Conservation (phyloP, 35 echinoderm and acorn worm species). For the Apostichopus californicus region DNA sequence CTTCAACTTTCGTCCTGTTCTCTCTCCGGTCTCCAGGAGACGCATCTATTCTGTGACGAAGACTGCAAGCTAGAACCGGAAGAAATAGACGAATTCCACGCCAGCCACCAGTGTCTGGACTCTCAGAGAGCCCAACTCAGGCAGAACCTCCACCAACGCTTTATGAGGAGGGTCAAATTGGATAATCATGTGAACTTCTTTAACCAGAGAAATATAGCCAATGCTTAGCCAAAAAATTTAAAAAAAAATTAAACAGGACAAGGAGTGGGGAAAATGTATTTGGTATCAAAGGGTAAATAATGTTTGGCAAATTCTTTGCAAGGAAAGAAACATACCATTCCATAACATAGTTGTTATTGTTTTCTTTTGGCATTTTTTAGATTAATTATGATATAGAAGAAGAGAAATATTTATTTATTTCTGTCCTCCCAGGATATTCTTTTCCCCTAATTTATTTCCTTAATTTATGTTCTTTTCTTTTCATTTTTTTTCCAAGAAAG, state of each 20-base stretch:
- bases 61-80: slow-evolving; percentile 56
- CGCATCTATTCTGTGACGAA: slow-evolving; percentile 44
- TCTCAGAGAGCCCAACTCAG: slow-evolving; percentile 77
- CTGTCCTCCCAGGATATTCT: slow-evolving; percentile 18
- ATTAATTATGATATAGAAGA: background rate
- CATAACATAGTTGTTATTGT: background rate
- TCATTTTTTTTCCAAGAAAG: background rate
- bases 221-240: background rate
- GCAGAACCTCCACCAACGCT: slow-evolving; percentile 73
- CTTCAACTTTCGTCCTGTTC: background rate
- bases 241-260: background rate
- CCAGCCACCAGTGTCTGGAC: slow-evolving; percentile 75
- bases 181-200: slow-evolving; percentile 22
- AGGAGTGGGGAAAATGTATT: background rate
- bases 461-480: background rate
- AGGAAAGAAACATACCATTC: slow-evolving; percentile 31
- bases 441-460: slow-evolving; percentile 32
- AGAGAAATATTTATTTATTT: slow-evolving; percentile 12
- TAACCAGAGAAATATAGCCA: slow-evolving; percentile 44
- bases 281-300: background rate
- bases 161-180: slow-evolving; percentile 63
- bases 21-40: slow-evolving; percentile 28
- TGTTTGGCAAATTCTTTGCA: slow-evolving; percentile 20
- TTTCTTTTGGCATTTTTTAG: background rate
- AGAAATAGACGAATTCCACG: slow-evolving; percentile 74